Evolutionary conservation across 2,797 vertebrate species (phyloP), one percentile per base, ranked within the genome.

Genomic region (Molossus molossus): DNA sequence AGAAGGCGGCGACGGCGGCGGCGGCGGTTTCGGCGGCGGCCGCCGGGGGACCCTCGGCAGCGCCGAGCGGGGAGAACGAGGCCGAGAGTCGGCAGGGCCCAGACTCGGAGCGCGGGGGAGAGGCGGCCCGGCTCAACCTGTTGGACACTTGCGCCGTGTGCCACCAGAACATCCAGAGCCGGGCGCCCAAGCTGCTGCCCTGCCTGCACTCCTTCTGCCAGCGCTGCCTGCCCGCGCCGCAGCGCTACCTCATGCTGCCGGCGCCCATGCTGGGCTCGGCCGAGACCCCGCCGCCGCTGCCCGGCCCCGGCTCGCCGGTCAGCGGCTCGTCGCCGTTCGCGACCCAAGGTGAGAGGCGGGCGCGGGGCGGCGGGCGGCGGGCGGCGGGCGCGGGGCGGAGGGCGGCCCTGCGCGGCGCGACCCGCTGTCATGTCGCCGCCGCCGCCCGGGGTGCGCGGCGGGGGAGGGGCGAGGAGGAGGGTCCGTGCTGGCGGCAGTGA

Each of bases 141-240:
- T 99, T 99, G 99, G 99, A 99, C 98, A 99, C 99, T 91, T 99
- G 99, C 97, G 99, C 99, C 29, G 98, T 99, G 94, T 99, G 99
- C 96, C 99, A 99, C 96, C 97, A 99, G 98, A 99, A 99, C 96
- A 99, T 99, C 96, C 99, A 99, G 98, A 99, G 99, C 98, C 98
- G 99, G 88, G 99, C 99, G 98, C 99, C 99, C 97, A 99, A 99
- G 96, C 99, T 99, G 87, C 98, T 99, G 95, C 99, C 99, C 7
- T 99, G 99, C 94, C 98, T 99, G 15, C 99, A 99, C 98, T 99
- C 99, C 12, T 99, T 99, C 98, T 99, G 99, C 98, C 99, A 98
- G 98, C 99, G 99, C 95, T 99, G 99, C 97, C 98, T 99, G 91
- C 99, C 99, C 2, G 97, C 98, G 25, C 99, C 99, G 10, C 98